phyloP scores from a whole-genome alignment of 2,113 vertebrate species.

The Dascyllus trimaculatus region DNA sequence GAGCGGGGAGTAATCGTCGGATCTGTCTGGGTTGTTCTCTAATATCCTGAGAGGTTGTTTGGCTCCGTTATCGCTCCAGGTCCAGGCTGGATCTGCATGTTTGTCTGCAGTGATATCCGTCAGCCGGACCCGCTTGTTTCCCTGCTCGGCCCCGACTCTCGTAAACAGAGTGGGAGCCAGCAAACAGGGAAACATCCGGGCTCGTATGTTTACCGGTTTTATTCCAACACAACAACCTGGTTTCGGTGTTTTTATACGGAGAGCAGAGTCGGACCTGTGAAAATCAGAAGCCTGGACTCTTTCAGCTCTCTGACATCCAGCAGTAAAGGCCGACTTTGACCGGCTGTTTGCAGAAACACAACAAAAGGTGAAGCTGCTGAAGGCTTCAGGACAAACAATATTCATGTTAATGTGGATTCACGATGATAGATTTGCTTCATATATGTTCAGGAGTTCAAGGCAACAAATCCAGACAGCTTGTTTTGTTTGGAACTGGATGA shows the following conservation, averaged over 20 bases:
- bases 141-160: not conserved
- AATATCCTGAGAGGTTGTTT: slow-evolving; percentile 47
- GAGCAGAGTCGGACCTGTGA: not conserved
- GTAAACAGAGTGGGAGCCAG: not conserved
- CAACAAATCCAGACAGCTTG: too few relatives aligned
- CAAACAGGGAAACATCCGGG: not conserved
- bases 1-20: slow-evolving; percentile 25
- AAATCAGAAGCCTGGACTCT: too few relatives aligned
- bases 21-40: slow-evolving; percentile 27
- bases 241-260: not conserved
- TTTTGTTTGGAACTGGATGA: too few relatives aligned
- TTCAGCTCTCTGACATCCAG: too few relatives aligned
- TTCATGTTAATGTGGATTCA: too few relatives aligned
- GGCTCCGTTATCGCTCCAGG: not conserved
- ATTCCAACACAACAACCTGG: not conserved
- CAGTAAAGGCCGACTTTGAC: too few relatives aligned
- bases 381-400: too few relatives aligned
- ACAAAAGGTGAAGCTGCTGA: too few relatives aligned
- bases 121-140: slow-evolving; percentile 11
- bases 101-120: slow-evolving; percentile 20
- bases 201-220: not conserved
- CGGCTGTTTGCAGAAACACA: too few relatives aligned
- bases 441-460: too few relatives aligned
- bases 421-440: too few relatives aligned
- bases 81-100: slow-evolving; percentile 18